Conservation (phyloP, 2,113 vertebrate species). For the Elephantulus edwardii region DNA sequence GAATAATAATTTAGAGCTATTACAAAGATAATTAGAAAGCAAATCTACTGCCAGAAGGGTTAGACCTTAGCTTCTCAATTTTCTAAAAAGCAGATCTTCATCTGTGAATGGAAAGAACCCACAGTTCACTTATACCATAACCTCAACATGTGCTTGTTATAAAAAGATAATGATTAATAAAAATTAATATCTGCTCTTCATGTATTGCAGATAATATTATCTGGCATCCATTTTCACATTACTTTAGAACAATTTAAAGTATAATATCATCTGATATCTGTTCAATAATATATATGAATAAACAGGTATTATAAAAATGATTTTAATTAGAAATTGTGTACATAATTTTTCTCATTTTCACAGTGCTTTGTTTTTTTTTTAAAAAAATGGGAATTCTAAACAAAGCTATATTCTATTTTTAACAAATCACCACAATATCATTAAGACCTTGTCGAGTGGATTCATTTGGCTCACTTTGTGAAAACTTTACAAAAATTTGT, state of each 20-base stretch:
- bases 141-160: conserved; percentile 84
- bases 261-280: conserved; percentile 39
- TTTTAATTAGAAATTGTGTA: neutral
- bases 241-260: conserved; percentile 57
- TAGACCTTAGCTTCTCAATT: conserved; percentile 81
- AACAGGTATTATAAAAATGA: neutral
- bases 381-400: neutral
- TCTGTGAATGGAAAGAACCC: conserved; percentile 73
- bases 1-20: conserved; percentile 86
- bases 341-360: neutral
- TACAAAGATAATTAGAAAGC: conserved; percentile 87
- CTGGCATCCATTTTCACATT: conserved; percentile 70
- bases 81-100: conserved; percentile 78
- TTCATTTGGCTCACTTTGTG: neutral
- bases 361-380: neutral
- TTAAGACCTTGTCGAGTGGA: neutral
- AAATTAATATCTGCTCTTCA: conserved; percentile 83
- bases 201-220: conserved; percentile 67
- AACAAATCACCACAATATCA: neutral
- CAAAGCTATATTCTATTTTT: neutral
- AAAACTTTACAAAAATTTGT: neutral
- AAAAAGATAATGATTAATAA: conserved; percentile 83
- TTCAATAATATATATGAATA: neutral
- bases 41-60: conserved; percentile 80
- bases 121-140: conserved; percentile 82